Evolutionary conservation across 2,888 invertebrate species (phyloP).

Genomic region (Agrenia bidenticulata): DNA sequence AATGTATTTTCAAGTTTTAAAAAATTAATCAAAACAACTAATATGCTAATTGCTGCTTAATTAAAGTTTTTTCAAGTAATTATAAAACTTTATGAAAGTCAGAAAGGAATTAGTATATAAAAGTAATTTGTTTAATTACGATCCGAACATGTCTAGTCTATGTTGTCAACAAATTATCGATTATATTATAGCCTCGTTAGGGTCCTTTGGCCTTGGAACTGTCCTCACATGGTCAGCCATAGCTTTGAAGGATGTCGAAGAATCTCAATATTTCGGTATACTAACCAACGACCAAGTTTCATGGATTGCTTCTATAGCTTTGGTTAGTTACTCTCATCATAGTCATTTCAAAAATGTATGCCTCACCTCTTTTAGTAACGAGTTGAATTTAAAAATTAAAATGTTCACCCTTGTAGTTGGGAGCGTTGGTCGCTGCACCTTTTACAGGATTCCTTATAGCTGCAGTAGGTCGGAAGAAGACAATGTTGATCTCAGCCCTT

Average conservation of each 20-base stretch:
- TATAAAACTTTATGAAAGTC: too few species aligned
- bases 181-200: constrained; percentile 30
- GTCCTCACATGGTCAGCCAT: constrained; percentile 33
- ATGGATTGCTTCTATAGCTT: constrained; percentile 61
- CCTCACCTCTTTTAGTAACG: neutral
- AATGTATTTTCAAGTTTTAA: neutral
- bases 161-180: too few species aligned
- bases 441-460: constrained; percentile 33
- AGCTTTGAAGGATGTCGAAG: constrained; percentile 21
- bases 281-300: constrained; percentile 61
- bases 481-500: constrained; percentile 38
- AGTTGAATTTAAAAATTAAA: neutral
- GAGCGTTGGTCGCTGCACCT: constrained; percentile 41
- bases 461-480: constrained; percentile 34
- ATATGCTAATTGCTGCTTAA: too few species aligned
- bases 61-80: too few species aligned
- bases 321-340: constrained; percentile 33
- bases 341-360: too few species aligned
- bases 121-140: too few species aligned
- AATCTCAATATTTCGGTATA: constrained; percentile 25
- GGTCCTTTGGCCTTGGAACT: constrained; percentile 39
- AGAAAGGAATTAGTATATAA: too few species aligned
- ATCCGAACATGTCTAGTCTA: too few species aligned
- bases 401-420: constrained; percentile 52
- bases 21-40: too few species aligned